Conservation (phyloP, 2,888 invertebrate genomes). For the Stenolophus ochropezus region DNA sequence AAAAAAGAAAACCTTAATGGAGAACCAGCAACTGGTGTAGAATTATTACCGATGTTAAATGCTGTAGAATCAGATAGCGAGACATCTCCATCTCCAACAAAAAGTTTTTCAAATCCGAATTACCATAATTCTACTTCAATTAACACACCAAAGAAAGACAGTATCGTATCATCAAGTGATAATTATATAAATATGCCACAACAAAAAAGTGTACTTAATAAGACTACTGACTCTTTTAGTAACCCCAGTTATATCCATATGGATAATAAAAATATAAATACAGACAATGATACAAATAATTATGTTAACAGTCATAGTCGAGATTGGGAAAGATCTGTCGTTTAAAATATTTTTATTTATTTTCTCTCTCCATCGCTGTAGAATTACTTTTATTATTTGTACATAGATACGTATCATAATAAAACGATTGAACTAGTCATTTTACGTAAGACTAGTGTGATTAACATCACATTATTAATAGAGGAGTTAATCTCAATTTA, state of each 20-base stretch:
- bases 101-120: slow-evolving; percentile 70
- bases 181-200: slow-evolving; percentile 76
- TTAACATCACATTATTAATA: too few relatives aligned
- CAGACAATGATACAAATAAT: slow-evolving; percentile 63
- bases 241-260: slow-evolving; percentile 54
- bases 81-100: slow-evolving; percentile 63
- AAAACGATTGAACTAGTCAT: background rate
- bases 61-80: slow-evolving; percentile 69
- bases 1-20: slow-evolving; percentile 64
- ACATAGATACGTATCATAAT: background rate
- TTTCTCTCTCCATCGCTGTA: too few relatives aligned
- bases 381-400: background rate
- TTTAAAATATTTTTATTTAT: too few relatives aligned
- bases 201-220: slow-evolving; percentile 71
- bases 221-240: slow-evolving; percentile 30
- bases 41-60: slow-evolving; percentile 76
- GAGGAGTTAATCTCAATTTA: too few relatives aligned
- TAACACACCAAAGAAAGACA: slow-evolving; percentile 62
- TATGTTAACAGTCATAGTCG: slow-evolving; percentile 69
- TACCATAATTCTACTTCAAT: slow-evolving; percentile 68
- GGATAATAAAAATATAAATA: slow-evolving; percentile 56
- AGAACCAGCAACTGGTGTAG: slow-evolving; percentile 69
- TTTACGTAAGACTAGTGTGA: background rate
- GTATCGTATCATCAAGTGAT: slow-evolving; percentile 70
- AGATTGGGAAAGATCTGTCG: slow-evolving; percentile 67